phyloP scores from a whole-genome alignment of 2,888 invertebrate species.

The Dascillus cervinus region DNA sequence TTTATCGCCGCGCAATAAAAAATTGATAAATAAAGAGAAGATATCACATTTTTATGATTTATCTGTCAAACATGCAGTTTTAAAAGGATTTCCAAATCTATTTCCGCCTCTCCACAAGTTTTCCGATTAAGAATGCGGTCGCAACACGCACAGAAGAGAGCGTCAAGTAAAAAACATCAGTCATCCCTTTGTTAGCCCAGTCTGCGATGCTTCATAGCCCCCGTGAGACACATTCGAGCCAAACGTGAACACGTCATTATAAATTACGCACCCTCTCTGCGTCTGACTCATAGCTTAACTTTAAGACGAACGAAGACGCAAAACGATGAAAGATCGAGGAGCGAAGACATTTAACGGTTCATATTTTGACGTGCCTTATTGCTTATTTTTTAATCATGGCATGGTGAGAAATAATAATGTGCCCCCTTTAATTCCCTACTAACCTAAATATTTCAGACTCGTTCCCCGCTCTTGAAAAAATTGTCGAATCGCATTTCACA shows the following conservation, averaged over 20 bases:
- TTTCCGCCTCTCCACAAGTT: not conserved
- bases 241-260: constrained; percentile 24
- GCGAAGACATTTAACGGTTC: constrained; percentile 18
- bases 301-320: constrained; percentile 1
- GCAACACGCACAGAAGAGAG: constrained; percentile 19
- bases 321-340: constrained; percentile 9
- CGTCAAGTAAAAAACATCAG: constrained; percentile 20
- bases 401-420: no score
- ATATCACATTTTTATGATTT: no score
- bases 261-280: constrained; percentile 22
- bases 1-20: no score
- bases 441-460: no score
- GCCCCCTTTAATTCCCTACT: no score
- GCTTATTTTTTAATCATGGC: constrained; percentile 19
- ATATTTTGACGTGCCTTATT: constrained; percentile 21
- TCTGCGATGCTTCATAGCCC: constrained; percentile 19
- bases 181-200: constrained; percentile 22
- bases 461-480: no score
- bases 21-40: no score
- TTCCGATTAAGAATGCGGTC: constrained; percentile 18
- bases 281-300: constrained; percentile 7
- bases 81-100: no score
- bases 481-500: no score
- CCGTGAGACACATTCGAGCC: constrained; percentile 20
- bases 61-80: not conserved